Conservation (phyloP, 2,113 vertebrate genomes). For the Riparia riparia region DNA sequence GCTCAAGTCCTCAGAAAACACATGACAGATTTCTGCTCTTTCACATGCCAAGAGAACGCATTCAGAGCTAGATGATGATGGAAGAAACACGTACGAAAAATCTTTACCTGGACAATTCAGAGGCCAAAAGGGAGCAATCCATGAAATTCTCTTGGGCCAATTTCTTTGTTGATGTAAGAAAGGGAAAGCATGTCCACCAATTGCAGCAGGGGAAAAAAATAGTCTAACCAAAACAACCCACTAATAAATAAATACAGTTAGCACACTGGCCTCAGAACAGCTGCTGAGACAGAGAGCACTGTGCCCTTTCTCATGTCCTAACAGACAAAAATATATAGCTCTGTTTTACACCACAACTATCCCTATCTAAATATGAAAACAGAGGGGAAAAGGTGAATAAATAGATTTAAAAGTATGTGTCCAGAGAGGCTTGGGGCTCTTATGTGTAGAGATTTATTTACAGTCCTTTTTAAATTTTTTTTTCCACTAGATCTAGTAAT, state of each 20-base stretch:
- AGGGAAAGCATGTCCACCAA: background rate
- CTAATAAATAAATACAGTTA: slow-evolving; percentile 45
- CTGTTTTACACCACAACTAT: background rate
- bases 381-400: background rate
- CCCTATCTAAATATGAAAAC: background rate
- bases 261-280: slow-evolving; percentile 12
- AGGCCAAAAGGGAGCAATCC: background rate
- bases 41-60: background rate
- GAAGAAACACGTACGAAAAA: background rate
- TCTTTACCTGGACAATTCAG: background rate
- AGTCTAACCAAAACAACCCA: slow-evolving; percentile 16
- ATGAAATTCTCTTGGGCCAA: background rate
- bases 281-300: background rate
- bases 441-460: background rate
- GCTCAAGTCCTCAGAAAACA: background rate
- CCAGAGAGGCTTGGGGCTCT: background rate
- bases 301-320: slow-evolving; percentile 57
- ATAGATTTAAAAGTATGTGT: background rate
- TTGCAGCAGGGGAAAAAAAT: background rate
- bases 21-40: background rate
- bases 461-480: background rate
- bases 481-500: background rate
- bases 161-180: background rate
- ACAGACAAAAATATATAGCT: slow-evolving; percentile 29
- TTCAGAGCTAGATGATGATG: background rate